Conservation (phyloP, 2,113 vertebrate species). For the Mobula birostris region DNA sequence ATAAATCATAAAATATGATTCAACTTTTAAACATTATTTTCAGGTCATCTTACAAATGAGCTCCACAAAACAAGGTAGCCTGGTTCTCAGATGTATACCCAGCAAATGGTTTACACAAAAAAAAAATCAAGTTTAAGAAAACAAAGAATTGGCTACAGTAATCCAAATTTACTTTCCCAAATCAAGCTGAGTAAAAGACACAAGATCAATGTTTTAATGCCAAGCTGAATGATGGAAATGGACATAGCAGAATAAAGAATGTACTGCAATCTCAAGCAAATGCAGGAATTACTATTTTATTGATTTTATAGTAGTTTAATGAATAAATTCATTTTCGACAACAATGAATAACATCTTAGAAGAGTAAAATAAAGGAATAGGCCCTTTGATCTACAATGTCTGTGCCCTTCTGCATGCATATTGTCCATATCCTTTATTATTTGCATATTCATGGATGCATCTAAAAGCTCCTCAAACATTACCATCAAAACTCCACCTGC, state of each 20-base stretch:
- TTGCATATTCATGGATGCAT: too few species aligned
- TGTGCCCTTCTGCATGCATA: too few species aligned
- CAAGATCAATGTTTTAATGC: neutral
- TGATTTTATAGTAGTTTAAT: neutral
- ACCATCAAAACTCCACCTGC: too few species aligned
- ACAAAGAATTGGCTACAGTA: neutral
- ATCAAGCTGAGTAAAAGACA: neutral
- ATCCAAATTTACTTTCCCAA: neutral
- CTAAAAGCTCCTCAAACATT: too few species aligned
- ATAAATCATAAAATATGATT: neutral
- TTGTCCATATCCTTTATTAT: too few species aligned
- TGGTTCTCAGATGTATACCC: neutral
- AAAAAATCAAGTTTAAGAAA: neutral
- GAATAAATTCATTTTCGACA: neutral
- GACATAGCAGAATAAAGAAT: neutral
- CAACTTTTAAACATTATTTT: neutral
- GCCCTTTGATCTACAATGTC: too few species aligned
- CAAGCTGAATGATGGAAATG: neutral
- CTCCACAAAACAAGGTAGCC: neutral
- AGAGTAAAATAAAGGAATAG: too few species aligned
- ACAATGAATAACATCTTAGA: neutral
- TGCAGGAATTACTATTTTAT: neutral
- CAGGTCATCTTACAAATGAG: neutral
- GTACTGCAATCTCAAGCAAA: neutral
- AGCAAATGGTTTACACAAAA: neutral